Conservation (phyloP, 2,113 vertebrate species). For the Plectropomus leopardus region DNA sequence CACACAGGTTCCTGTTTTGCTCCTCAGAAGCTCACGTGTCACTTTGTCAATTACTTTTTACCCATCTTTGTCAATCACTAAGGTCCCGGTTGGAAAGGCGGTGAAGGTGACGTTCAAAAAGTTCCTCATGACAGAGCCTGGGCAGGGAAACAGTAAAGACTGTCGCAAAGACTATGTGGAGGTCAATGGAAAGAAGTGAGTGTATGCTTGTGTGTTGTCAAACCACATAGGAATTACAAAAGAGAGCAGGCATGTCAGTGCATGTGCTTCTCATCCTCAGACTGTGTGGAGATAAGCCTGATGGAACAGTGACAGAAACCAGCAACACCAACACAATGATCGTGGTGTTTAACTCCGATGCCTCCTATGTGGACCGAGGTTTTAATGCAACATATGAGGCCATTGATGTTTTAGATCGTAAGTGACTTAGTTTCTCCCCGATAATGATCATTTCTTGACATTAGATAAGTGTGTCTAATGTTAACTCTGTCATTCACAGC, state of each 20-base stretch:
- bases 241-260: background rate
- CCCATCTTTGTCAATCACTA: constrained; percentile 7
- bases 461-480: background rate
- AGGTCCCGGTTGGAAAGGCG: constrained; percentile 86
- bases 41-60: background rate
- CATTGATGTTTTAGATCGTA: constrained; percentile 89
- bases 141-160: background rate
- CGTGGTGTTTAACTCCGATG: constrained; percentile 88
- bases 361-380: constrained; percentile 89
- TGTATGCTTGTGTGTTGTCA: background rate
- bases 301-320: constrained; percentile 76
- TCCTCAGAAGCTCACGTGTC: background rate
- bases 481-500: constrained; percentile 77
- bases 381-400: constrained; percentile 88
- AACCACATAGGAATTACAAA: background rate
- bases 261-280: constrained; percentile 70
- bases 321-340: constrained; percentile 83
- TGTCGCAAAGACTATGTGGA: constrained; percentile 92
- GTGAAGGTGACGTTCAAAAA: constrained; percentile 90
- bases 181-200: constrained; percentile 88
- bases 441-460: background rate
- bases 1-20: background rate
- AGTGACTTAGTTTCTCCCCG: constrained; percentile 60
- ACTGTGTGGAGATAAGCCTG: constrained; percentile 85
- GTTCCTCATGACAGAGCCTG: constrained; percentile 87